Percentiles rank a stretch among this genome's conserved stretches.
Evolutionary conservation across 2,888 invertebrate genomes (phyloP).

Genomic region (Plusia festucae): DNA sequence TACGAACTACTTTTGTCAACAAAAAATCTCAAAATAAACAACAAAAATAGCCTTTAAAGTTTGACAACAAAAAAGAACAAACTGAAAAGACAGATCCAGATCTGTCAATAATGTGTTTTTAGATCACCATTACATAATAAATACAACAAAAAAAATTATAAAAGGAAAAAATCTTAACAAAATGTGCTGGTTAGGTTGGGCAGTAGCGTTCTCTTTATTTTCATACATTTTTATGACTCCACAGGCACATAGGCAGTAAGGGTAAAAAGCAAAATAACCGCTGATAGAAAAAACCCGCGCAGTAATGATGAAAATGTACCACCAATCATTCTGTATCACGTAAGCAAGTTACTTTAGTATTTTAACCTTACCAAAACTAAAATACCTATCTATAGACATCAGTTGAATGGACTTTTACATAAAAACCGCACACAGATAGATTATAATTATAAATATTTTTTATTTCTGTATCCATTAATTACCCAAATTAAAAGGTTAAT

Average conservation of each 20-base stretch:
- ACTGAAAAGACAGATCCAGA: not conserved
- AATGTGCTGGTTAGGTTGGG: constrained; percentile 84
- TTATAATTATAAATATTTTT: too few relatives aligned
- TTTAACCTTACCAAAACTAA: too few relatives aligned
- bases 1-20: not conserved
- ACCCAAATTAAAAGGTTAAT: too few relatives aligned
- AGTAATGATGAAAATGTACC: constrained; percentile 8
- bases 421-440: too few relatives aligned
- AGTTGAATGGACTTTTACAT: too few relatives aligned
- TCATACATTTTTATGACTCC: constrained; percentile 76
- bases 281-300: not conserved
- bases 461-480: too few relatives aligned
- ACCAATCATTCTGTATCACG: constrained; percentile 11
- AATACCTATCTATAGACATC: too few relatives aligned
- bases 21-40: not conserved
- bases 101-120: constrained; percentile 14
- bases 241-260: constrained; percentile 31
- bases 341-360: constrained; percentile 15
- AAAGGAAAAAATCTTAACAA: constrained; percentile 35
- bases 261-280: constrained; percentile 17
- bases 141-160: constrained; percentile 31
- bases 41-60: not conserved
- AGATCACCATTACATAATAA: constrained; percentile 34
- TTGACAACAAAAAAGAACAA: constrained; percentile 1
- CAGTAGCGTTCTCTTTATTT: constrained; percentile 76